phyloP scores from a whole-genome alignment of 2,113 vertebrate genomes.

The Semicossyphus pulcher region DNA sequence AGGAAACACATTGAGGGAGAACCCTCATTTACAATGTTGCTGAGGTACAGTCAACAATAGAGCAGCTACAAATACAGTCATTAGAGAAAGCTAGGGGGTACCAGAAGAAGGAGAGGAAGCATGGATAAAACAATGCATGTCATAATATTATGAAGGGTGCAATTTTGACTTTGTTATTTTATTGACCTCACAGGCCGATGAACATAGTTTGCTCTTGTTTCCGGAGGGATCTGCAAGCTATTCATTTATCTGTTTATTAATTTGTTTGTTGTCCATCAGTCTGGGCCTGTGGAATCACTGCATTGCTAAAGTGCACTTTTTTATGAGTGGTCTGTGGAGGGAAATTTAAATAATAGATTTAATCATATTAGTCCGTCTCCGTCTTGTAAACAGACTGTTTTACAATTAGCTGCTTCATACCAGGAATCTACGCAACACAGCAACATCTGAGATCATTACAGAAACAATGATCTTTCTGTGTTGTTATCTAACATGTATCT shows the following conservation, averaged over 20 bases:
- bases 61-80: too few species aligned
- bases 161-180: not conserved
- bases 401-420: not conserved
- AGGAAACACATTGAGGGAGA: too few species aligned
- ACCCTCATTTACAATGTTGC: too few species aligned
- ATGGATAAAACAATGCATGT: too few species aligned
- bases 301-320: not conserved
- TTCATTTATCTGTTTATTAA: conserved; percentile 22
- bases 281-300: not conserved
- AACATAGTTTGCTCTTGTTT: conserved; percentile 6
- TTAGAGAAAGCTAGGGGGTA: too few species aligned
- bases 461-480: not conserved
- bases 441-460: not conserved
- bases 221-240: not conserved
- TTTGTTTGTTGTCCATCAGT: conserved; percentile 32
- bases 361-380: not conserved
- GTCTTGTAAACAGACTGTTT: not conserved
- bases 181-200: not conserved
- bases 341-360: conserved; percentile 6
- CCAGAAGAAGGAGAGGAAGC: too few species aligned
- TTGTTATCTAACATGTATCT: too few species aligned
- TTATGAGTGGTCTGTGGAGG: not conserved
- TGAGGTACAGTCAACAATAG: too few species aligned
- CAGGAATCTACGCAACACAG: not conserved
- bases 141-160: not conserved